A percentile compares a stretch with the other conserved stretches of the same genome.
These are phyloP conservation scores for Tiliqua scincoides DNA, from an alignment of 2,113 vertebrate species.

Conservation along the genomic window DNA sequence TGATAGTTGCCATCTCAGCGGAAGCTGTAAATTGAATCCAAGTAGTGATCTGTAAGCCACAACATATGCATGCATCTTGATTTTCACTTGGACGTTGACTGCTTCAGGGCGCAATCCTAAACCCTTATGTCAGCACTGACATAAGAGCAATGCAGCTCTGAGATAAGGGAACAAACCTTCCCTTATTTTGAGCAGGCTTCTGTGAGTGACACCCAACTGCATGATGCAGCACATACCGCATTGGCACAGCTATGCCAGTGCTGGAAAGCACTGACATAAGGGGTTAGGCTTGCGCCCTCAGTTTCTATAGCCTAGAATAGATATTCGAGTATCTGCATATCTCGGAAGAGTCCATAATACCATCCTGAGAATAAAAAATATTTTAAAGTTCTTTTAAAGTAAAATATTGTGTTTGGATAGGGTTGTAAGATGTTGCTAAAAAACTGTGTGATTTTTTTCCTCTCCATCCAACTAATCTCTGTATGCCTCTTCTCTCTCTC, in stretches of 20 bases:
- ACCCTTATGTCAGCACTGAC: too few species aligned
- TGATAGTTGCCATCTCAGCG: not conserved
- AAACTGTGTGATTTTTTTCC: not conserved
- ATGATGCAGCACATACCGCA: too few species aligned
- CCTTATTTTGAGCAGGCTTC: too few species aligned
- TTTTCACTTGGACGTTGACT: not conserved
- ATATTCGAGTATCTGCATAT: not conserved
- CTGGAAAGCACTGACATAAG: too few species aligned
- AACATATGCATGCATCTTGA: too few species aligned
- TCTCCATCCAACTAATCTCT: not conserved
- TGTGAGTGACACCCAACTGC: too few species aligned
- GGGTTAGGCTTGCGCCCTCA: too few species aligned
- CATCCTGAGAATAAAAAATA: too few species aligned
- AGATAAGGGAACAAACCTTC: too few species aligned
- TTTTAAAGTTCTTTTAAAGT: not conserved
- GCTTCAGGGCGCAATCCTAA: too few species aligned
- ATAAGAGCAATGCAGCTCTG: too few species aligned
- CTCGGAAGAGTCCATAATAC: not conserved
- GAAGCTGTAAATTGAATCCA: not conserved
- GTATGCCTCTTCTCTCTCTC: not conserved
- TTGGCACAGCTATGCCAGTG: too few species aligned
- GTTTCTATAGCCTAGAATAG: not conserved
- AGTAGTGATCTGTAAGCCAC: not conserved
- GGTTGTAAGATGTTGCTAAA: not conserved
- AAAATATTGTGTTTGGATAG: not conserved